Evolutionary conservation across 1,140 invertebrate species (phyloP).

Genomic region (Arctopsyche grandis): DNA sequence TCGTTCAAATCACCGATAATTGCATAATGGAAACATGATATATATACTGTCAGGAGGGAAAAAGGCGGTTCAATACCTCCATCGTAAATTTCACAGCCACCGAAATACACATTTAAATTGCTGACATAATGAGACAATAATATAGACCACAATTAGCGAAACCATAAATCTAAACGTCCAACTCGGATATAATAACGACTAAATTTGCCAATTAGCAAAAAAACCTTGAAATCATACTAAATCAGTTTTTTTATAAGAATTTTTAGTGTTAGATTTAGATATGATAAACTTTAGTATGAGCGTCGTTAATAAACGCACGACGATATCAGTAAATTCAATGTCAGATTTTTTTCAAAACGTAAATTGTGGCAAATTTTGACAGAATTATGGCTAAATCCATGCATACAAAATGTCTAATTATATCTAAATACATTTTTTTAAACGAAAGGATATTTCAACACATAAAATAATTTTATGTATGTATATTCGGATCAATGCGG

Average conservation of each 20-base stretch:
- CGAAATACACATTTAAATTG: not conserved
- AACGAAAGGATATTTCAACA: not conserved
- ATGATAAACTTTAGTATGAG: not conserved
- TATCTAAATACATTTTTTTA: not conserved
- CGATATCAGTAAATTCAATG: slow-evolving; percentile 4
- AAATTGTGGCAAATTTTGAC: not conserved
- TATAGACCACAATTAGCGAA: not conserved
- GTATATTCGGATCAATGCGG: no score
- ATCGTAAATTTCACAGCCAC: not conserved
- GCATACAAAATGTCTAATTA: slow-evolving; percentile 7
- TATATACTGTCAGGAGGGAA: no score
- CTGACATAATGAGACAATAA: slow-evolving; percentile 22
- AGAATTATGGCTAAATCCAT: not conserved
- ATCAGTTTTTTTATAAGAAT: not conserved
- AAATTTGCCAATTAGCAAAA: not conserved
- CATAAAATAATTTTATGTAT: no score
- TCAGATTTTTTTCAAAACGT: not conserved
- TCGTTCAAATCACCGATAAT: no score
- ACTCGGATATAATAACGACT: not conserved
- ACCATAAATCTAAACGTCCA: not conserved
- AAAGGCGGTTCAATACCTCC: not conserved
- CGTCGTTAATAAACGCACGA: not conserved
- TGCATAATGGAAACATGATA: no score
- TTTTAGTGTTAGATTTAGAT: not conserved
- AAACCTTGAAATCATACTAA: slow-evolving; percentile 13